A percentile compares a stretch with the other conserved stretches of the same genome.
Evolutionary conservation across 35 echinoderm and acorn worm species (phyloP).

Genomic region (Eucidaris tribuloides): DNA sequence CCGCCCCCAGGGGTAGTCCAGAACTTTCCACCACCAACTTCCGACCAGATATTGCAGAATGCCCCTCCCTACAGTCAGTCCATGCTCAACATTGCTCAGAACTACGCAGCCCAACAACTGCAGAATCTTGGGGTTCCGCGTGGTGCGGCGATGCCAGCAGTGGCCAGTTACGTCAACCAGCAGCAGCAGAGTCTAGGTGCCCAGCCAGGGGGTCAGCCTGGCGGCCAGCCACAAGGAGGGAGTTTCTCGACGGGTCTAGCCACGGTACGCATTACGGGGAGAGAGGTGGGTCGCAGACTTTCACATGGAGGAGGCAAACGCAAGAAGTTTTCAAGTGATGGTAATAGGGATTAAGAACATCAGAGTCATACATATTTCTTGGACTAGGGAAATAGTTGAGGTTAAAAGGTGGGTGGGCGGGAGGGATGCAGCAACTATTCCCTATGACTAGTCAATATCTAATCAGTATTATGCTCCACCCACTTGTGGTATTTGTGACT

Average conservation of each 20-base stretch:
- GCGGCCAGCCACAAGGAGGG: background rate
- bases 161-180: background rate
- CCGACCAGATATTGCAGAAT: background rate
- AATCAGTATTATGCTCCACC: too few species aligned
- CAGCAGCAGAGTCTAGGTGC: too few species aligned
- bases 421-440: too few species aligned
- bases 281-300: slow-evolving; percentile 20
- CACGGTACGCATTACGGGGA: slow-evolving; percentile 75
- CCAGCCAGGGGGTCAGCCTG: background rate
- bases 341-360: too few species aligned
- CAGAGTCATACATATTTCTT: too few species aligned
- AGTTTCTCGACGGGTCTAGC: slow-evolving; percentile 48
- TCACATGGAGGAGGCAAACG: slow-evolving; percentile 2
- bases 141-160: background rate
- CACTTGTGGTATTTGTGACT: too few species aligned
- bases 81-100: slow-evolving; percentile 12
- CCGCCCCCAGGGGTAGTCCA: background rate
- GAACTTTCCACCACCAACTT: background rate
- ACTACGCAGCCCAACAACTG: background rate
- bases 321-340: too few species aligned
- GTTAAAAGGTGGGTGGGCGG: too few species aligned
- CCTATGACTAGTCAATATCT: too few species aligned
- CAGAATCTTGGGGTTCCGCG: background rate
- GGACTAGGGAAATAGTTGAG: too few species aligned
- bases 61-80: background rate